Base-by-base conservation (phyloP, 2,888 invertebrate species). In the Diarsia dahlii region DNA sequence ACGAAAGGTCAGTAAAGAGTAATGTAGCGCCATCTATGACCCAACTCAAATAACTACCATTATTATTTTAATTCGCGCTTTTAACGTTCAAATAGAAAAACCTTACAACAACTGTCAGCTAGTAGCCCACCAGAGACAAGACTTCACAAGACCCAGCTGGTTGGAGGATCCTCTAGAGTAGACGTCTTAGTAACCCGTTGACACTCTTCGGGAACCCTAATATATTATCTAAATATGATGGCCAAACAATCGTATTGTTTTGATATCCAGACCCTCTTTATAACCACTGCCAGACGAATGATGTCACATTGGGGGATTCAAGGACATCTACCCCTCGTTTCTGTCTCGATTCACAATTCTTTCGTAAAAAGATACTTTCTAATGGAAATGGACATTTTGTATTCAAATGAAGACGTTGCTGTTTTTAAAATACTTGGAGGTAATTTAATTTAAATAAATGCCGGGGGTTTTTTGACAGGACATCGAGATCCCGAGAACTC, bases 221-320 rank as follows among this genome's bases (percentile, higher is more conserved):
- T 69, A 82, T 58, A 39, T 39, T 39, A 39, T 39, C 39, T 8
- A 78, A 76, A 58, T 71, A 76, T 66, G 74, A 62, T 70, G 15
- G 39, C n/a, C 50, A 73, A 60, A 73, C 28, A 73, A 63, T 28
- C 28, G 50, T 62, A 63, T 76, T 74, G 68, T 74, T 78, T 72
- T 72, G 60, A 71, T 70, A 13, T 58, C 63, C 34, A n/a, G 15
- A 12, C 66, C 76, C 66, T 70, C 69, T 65, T 64, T 73, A 28
- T 18, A 23, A 28, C 60, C n/a, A 4, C 15, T 13, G 63, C 48
- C 79, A 85, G 78, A 71, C 83, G 6, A 20, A 70, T 79, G 79
- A 85, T 50, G 76, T 82, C 78, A 82, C n/a, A 48, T n/a, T 52
- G n/a, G 50, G 58, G 62, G 28, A 60, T 62, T 58, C 71, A 80